A percentile compares a stretch with the other conserved stretches of the same genome.
These are phyloP conservation scores for Hestina assimilis DNA, from an alignment of 1,140 invertebrate genomes.

Conservation along the genomic window DNA sequence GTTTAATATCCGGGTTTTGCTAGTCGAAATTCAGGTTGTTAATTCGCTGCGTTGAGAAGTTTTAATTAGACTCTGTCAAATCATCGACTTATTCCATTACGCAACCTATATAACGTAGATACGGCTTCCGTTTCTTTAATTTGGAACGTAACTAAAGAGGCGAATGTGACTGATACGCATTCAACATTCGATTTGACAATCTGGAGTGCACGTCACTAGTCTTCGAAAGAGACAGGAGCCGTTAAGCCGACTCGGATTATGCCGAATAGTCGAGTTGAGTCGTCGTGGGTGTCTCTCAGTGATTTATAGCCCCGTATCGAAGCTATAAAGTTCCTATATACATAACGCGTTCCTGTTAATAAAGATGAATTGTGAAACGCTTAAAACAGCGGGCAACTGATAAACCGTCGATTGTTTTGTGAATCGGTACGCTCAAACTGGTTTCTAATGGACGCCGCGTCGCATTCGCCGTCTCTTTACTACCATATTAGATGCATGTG, in stretches of 20 bases:
- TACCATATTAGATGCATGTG: conserved; percentile 24
- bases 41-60: conserved; percentile 7
- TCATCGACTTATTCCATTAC: not conserved
- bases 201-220: conserved; percentile 30
- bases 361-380: conserved; percentile 38
- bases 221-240: conserved; percentile 44
- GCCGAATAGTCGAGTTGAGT: conserved; percentile 37
- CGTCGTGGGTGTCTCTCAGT: conserved; percentile 59
- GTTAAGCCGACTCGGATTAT: conserved; percentile 48
- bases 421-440: conserved; percentile 32
- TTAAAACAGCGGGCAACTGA: conserved; percentile 30
- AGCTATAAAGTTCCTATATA: conserved; percentile 44
- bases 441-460: conserved; percentile 34
- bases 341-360: conserved; percentile 30
- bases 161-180: not conserved
- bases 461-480: conserved; percentile 27
- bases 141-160: not conserved
- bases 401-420: conserved; percentile 32
- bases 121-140: conserved; percentile 1
- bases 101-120: not conserved
- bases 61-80: conserved; percentile 17
- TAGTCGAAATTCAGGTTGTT: conserved; percentile 3
- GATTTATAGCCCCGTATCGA: conserved; percentile 48
- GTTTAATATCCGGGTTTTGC: conserved; percentile 34
- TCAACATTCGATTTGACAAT: conserved; percentile 10